These are phyloP conservation scores for Agrenia bidenticulata DNA, from an alignment of 2,888 invertebrate genomes.

Conservation along the genomic window DNA sequence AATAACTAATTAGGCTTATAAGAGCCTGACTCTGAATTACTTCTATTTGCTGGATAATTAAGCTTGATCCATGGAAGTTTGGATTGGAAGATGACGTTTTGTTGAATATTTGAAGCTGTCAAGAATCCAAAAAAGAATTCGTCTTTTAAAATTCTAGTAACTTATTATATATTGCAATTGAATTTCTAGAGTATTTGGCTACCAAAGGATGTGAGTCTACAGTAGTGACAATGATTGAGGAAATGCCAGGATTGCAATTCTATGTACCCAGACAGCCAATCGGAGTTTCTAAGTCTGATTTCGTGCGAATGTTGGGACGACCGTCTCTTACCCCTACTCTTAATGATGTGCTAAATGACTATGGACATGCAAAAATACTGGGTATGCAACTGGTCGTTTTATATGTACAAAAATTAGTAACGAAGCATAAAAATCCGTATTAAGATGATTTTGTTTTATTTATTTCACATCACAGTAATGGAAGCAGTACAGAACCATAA, in stretches of 20 bases:
- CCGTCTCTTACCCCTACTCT: conserved; percentile 9
- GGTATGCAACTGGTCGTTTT: too few relatives aligned
- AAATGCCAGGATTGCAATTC: conserved; percentile 23
- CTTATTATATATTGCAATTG: neutral
- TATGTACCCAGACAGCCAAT: conserved; percentile 24
- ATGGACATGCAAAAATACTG: conserved; percentile 24
- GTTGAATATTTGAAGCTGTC: neutral
- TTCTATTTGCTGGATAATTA: too few relatives aligned
- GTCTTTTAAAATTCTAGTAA: neutral
- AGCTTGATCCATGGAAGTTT: neutral
- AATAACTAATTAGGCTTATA: too few relatives aligned
- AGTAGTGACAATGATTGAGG: conserved; percentile 28
- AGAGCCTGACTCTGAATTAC: too few relatives aligned
- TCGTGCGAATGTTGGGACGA: conserved; percentile 23
- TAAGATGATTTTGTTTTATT: too few relatives aligned
- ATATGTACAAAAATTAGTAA: too few relatives aligned
- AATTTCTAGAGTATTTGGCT: conserved; percentile 29
- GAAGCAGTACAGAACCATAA: neutral
- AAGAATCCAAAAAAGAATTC: neutral
- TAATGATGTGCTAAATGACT: conserved; percentile 31
- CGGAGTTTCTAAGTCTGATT: conserved; percentile 15
- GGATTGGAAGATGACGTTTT: neutral
- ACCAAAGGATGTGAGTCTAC: conserved; percentile 25
- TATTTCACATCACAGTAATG: too few relatives aligned
- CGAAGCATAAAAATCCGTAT: too few relatives aligned